These are phyloP conservation scores for Anthoscopus minutus DNA, from an alignment of 2,113 vertebrate genomes.

Conservation along the genomic window DNA sequence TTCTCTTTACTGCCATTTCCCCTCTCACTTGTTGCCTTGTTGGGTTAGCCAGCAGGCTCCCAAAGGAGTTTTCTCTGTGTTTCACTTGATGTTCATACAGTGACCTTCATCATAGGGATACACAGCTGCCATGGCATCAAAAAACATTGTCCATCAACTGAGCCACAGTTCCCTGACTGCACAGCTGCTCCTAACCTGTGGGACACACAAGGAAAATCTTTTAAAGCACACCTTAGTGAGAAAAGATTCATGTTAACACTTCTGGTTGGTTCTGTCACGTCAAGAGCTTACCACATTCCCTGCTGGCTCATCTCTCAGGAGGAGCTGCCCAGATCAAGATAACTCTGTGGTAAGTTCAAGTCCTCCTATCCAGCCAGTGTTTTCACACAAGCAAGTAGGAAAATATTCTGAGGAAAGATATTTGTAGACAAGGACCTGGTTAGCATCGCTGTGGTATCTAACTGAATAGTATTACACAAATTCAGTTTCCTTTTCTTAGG, in stretches of 20 bases:
- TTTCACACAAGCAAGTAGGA: background rate
- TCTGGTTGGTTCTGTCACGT: background rate
- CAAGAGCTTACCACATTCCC: background rate
- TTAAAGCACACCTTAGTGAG: background rate
- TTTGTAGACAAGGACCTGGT: background rate
- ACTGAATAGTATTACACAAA: background rate
- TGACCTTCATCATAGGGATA: background rate
- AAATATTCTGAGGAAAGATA: background rate
- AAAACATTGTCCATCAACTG: background rate
- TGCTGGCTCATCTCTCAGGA: background rate
- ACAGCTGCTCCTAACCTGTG: background rate
- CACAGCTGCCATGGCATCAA: background rate
- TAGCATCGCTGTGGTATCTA: background rate
- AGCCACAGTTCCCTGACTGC: background rate
- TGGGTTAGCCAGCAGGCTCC: background rate
- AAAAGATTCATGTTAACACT: background rate
- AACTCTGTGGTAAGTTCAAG: background rate
- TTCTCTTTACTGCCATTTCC: background rate
- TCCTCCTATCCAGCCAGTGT: background rate
- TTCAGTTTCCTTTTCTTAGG: background rate
- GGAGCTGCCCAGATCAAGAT: background rate
- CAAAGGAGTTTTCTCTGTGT: background rate
- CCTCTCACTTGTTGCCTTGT: background rate
- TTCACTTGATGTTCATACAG: background rate
- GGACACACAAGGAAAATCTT: background rate